phyloP scores from a whole-genome alignment of 2,113 vertebrate species.

The Sturnira hondurensis region DNA sequence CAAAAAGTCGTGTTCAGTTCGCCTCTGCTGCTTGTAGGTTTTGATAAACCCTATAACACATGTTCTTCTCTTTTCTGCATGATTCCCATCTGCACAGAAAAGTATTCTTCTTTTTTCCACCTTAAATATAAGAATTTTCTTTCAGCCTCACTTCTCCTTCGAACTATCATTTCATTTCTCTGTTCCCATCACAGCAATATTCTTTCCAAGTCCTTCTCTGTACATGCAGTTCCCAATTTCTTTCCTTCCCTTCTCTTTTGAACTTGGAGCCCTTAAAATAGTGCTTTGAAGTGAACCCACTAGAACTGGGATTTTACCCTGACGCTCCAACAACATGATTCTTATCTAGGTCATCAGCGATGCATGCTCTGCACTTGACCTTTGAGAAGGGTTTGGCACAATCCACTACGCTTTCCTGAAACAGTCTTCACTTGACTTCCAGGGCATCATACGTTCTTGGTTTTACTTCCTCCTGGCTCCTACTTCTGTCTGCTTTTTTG shows the following conservation, averaged over 20 bases:
- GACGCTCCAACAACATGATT: not conserved
- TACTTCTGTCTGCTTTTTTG: not conserved
- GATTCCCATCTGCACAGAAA: not conserved
- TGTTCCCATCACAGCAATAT: not conserved
- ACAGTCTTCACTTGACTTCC: not conserved
- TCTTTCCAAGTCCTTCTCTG: not conserved
- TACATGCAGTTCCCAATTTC: not conserved
- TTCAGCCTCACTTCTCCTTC: not conserved
- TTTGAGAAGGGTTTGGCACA: not conserved
- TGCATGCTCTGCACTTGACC: not conserved
- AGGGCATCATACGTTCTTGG: not conserved
- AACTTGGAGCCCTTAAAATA: not conserved
- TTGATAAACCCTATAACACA: not conserved
- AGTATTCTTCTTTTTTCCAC: not conserved
- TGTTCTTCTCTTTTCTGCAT: not conserved
- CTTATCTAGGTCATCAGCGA: not conserved
- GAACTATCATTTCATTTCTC: not conserved
- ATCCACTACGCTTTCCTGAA: not conserved
- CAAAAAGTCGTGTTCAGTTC: not conserved
- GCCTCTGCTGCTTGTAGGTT: not conserved
- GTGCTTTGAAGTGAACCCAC: too few relatives aligned
- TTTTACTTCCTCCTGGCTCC: not conserved
- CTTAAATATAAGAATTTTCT: not conserved
- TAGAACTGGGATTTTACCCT: not conserved
- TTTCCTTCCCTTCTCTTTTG: not conserved